These are phyloP conservation scores for Spermophilus dauricus DNA, from an alignment of 2,113 vertebrate species.

Conservation along the genomic window DNA sequence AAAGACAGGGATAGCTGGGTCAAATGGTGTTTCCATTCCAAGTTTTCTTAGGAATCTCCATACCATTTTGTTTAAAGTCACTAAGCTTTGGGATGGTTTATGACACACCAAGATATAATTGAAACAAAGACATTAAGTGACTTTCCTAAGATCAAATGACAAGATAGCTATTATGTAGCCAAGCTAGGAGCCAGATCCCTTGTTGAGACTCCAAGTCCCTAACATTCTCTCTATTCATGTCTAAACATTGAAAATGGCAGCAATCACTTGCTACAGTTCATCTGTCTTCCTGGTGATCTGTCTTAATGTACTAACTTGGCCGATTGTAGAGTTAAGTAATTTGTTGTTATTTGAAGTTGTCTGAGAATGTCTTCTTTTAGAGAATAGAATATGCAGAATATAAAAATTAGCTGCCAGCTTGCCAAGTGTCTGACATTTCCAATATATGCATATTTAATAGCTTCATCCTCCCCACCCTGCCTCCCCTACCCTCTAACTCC, in stretches of 20 bases:
- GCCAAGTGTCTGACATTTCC: constrained; percentile 25
- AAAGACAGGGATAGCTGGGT: too few relatives aligned
- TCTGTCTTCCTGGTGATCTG: neutral
- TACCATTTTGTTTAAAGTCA: neutral
- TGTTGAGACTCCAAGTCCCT: neutral
- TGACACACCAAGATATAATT: neutral
- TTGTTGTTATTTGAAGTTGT: neutral
- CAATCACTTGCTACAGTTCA: neutral
- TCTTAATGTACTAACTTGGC: neutral
- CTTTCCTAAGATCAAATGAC: neutral
- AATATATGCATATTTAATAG: neutral
- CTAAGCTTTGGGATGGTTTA: neutral
- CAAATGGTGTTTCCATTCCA: too few relatives aligned
- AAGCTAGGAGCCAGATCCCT: neutral
- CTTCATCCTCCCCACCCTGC: neutral
- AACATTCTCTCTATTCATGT: neutral
- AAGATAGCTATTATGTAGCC: neutral
- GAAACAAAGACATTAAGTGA: neutral
- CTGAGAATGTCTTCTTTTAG: neutral
- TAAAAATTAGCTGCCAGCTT: neutral
- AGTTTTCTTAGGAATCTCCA: too few relatives aligned
- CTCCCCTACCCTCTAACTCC: neutral
- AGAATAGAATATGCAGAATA: constrained; percentile 4
- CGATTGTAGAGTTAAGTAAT: neutral
- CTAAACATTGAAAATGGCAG: neutral